Conservation (phyloP, 2,888 invertebrate species). For the Cotesia congregata region DNA sequence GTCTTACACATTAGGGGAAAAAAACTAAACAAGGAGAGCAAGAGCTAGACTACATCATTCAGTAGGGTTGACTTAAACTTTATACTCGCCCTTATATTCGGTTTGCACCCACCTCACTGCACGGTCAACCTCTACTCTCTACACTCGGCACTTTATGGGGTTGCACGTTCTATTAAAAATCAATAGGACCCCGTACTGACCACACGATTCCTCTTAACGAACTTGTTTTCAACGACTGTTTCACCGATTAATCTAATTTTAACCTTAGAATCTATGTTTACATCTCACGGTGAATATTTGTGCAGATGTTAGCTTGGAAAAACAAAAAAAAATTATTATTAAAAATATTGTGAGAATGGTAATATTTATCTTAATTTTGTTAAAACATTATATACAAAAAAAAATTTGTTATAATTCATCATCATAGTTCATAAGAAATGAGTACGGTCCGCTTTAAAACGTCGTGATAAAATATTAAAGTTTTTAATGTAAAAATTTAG, state of each 20-base stretch:
- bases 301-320: too few relatives aligned
- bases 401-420: too few relatives aligned
- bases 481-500: too few relatives aligned
- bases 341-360: too few relatives aligned
- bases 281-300: background rate
- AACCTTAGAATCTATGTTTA: conserved; percentile 3
- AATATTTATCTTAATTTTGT: too few relatives aligned
- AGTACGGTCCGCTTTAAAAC: too few relatives aligned
- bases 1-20: background rate
- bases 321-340: too few relatives aligned
- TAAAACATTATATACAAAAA: too few relatives aligned
- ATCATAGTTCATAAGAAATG: too few relatives aligned
- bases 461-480: too few relatives aligned
- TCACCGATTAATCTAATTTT: background rate
- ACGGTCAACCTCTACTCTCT: conserved; percentile 11
- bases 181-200: conserved; percentile 20
- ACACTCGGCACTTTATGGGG: conserved; percentile 21
- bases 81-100: conserved; percentile 3
- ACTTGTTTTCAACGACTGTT: conserved; percentile 16
- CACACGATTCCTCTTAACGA: conserved; percentile 17
- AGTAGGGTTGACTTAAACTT: conserved; percentile 50
- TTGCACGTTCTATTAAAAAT: conserved; percentile 36
- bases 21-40: conserved; percentile 12
- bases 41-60: conserved; percentile 47
- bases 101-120: conserved; percentile 18